These are phyloP conservation scores for Craseonycteris thonglongyai DNA, from an alignment of 2,113 vertebrate genomes.

Conservation along the genomic window DNA sequence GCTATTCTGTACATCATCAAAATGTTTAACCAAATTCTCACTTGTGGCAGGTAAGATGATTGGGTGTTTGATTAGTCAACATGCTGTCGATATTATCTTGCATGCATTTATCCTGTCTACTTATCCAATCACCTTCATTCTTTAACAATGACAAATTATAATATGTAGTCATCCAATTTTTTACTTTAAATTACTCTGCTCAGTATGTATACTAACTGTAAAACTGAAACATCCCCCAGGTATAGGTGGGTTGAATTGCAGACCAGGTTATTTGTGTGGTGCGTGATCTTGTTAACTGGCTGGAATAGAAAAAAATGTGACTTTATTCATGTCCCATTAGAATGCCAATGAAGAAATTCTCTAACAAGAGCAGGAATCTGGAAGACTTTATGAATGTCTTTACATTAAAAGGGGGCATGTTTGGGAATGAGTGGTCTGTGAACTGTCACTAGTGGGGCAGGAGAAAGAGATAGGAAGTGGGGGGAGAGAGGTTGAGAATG, in stretches of 20 bases:
- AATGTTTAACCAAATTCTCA: conserved; percentile 77
- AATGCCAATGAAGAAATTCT: conserved; percentile 24
- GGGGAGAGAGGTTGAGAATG: not conserved
- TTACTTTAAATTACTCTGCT: conserved; percentile 67
- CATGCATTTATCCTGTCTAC: conserved; percentile 50
- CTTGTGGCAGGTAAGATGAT: conserved; percentile 73
- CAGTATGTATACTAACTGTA: conserved; percentile 38
- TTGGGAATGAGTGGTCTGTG: not conserved
- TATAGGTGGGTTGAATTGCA: conserved; percentile 46
- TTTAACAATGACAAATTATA: conserved; percentile 76
- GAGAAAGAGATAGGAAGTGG: not conserved
- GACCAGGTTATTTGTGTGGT: conserved; percentile 42
- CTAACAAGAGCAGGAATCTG: not conserved
- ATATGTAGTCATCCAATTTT: conserved; percentile 58
- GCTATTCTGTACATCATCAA: conserved; percentile 72
- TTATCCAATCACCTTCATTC: conserved; percentile 68
- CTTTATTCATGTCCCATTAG: not conserved
- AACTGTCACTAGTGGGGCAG: not conserved
- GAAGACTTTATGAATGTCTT: not conserved
- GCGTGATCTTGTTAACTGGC: conserved; percentile 43
- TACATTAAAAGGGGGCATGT: not conserved
- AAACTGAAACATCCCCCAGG: conserved; percentile 45
- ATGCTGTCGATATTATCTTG: conserved; percentile 53
- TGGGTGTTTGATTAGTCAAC: conserved; percentile 59
- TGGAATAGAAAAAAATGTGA: conserved; percentile 21